Evolutionary conservation across 1,140 invertebrate genomes (phyloP).

Genomic region (Cherax destructor): DNA sequence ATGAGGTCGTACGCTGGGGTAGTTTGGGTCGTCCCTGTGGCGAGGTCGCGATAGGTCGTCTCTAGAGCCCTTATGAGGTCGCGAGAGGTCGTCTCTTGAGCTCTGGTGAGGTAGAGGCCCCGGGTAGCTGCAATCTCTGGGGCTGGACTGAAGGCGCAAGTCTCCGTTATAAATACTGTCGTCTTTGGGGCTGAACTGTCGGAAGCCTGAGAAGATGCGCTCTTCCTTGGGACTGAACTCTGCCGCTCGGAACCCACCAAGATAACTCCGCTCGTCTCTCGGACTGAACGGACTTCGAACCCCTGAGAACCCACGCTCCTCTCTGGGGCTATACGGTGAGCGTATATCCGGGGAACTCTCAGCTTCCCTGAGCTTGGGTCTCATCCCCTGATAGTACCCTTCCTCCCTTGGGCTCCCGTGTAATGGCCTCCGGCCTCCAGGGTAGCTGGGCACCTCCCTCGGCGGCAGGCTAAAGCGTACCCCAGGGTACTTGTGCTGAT

Average conservation of each 20-base stretch:
- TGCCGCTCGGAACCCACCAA: not conserved
- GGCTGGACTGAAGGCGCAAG: not conserved
- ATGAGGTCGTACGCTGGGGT: not conserved
- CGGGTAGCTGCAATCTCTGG: not conserved
- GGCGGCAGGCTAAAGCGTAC: conserved; percentile 24
- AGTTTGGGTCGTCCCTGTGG: not conserved
- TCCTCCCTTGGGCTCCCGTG: not conserved
- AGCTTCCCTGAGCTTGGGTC: conserved; percentile 1
- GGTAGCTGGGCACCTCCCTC: not conserved
- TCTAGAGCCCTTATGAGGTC: not conserved
- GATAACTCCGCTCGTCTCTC: not conserved
- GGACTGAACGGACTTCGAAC: not conserved
- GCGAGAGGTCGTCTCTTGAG: not conserved
- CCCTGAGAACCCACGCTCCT: not conserved
- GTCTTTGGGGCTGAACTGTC: not conserved
- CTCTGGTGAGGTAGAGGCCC: not conserved
- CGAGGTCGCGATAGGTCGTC: not conserved
- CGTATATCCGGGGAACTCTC: conserved; percentile 7
- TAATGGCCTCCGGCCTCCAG: not conserved
- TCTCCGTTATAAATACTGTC: not conserved
- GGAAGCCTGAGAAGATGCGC: not conserved
- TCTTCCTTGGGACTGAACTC: not conserved
- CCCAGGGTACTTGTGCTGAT: conserved; percentile 14
- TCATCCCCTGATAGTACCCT: not conserved
- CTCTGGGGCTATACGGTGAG: conserved; percentile 12